Evolutionary conservation across 2,888 invertebrate genomes (phyloP).

Genomic region (Agonum fuliginosum): DNA sequence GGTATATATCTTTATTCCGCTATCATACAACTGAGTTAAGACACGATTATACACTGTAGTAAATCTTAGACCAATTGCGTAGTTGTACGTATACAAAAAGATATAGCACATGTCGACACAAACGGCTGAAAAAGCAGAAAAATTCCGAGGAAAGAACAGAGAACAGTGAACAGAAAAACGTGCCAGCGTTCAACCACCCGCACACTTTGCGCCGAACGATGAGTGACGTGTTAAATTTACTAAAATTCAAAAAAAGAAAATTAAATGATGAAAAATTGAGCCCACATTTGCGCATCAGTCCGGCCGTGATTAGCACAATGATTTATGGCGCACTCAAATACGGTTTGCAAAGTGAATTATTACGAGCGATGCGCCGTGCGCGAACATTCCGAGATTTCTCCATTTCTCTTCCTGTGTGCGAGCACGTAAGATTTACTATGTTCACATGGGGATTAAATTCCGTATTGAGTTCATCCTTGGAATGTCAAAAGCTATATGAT

Average conservation of each 20-base stretch:
- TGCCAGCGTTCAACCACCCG: background rate
- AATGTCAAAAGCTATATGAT: constrained; percentile 37
- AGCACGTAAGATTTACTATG: constrained; percentile 50
- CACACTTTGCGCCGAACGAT: constrained; percentile 3
- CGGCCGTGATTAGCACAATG: constrained; percentile 57
- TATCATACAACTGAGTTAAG: no score
- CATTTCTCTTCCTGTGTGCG: constrained; percentile 38
- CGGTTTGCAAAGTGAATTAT: constrained; percentile 56
- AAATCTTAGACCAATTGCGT: background rate
- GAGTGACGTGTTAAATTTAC: constrained; percentile 59
- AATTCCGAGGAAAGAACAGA: background rate
- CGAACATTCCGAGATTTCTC: constrained; percentile 51
- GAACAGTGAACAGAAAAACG: background rate
- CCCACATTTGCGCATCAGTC: constrained; percentile 58
- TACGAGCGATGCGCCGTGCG: constrained; percentile 47
- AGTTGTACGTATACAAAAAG: background rate
- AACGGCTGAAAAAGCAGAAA: background rate
- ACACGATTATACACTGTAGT: background rate
- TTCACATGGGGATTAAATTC: constrained; percentile 46
- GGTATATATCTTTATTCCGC: no score
- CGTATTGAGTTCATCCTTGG: constrained; percentile 35
- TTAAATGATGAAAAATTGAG: constrained; percentile 60
- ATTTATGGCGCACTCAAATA: constrained; percentile 56
- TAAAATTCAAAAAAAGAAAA: constrained; percentile 59
- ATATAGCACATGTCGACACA: background rate